Base-by-base conservation (phyloP, 2,888 invertebrate genomes). In the Cantharis rustica region DNA sequence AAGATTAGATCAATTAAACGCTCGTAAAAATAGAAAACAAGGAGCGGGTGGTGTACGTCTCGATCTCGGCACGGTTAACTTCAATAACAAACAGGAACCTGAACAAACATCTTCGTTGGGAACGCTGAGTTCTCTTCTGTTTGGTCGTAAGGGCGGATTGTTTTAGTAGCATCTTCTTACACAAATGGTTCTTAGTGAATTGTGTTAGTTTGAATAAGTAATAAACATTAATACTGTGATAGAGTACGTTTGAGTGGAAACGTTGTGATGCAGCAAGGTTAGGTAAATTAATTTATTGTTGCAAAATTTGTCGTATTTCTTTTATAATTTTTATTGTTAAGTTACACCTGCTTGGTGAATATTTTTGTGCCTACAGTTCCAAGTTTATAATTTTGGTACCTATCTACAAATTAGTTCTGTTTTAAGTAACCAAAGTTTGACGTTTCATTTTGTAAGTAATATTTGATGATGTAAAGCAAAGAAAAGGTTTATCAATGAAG, bases 131-230 rank as follows among this genome's bases (percentile, higher is more conserved):
- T 93, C 94, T 76, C 89, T 95, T 83, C 89, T 96, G 71, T 96
- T 96, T 88, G 96, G 96, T 61, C 91, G 96, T 79, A 96, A 96
- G 85, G 96, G 96, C 71, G 96, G 96, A 72, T 90, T 95, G 83
- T 91, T 95, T 84, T 93, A 92, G 81, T 68, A 31, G 64, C 20
- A 16, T 16, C 17, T 9, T 10, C 64, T 64, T 16, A 64, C 13
- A 11, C 3, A n/a, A n/a, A 16, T 64, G 64, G 64, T 64, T 64
- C 20, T 20, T 20, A 17, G 64, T 64, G 64, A 64, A 47, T 47
- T 47, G 47, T 47, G 47, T 47, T 47, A 47, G 47, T 47, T n/a
- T n/a, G n/a, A n/a, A 47, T 47, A 47, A 47, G 47, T 47, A 47
- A 47, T 47, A 47, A 47, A 47, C 47, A 7, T 47, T 47, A 47